These are phyloP conservation scores for Brachionus angularis DNA, from an alignment of 1,140 invertebrate species.

Conservation along the genomic window DNA sequence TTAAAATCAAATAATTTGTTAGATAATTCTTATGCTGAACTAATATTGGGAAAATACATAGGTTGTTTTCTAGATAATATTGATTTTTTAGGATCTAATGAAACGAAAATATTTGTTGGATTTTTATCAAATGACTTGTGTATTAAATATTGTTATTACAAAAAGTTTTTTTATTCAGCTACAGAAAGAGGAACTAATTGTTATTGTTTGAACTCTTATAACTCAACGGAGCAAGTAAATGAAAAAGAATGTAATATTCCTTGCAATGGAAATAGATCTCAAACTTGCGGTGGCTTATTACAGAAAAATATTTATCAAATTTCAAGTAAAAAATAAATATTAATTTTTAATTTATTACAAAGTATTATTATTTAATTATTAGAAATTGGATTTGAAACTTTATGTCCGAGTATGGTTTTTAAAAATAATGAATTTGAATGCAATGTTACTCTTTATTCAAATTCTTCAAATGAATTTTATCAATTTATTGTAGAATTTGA, in stretches of 20 bases:
- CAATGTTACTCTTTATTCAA: too few species aligned
- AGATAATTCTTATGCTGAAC: too few species aligned
- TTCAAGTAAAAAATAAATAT: not conserved
- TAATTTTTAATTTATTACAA: too few species aligned
- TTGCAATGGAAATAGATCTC: not conserved
- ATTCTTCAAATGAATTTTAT: too few species aligned
- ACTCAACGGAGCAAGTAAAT: not conserved
- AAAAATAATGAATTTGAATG: too few species aligned
- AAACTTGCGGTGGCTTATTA: constrained; percentile 13
- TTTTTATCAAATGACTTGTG: constrained; percentile 6
- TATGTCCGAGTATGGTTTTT: too few species aligned
- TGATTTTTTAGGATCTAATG: too few species aligned
- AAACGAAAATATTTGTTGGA: not conserved
- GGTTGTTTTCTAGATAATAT: not conserved
- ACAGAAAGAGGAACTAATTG: not conserved
- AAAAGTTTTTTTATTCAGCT: not conserved
- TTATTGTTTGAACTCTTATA: not conserved
- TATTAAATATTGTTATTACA: constrained; percentile 9
- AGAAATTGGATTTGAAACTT: too few species aligned
- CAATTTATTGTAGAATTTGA: too few species aligned
- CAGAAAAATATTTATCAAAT: not conserved
- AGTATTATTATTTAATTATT: too few species aligned
- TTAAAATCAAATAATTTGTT: too few species aligned
- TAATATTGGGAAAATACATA: not conserved
- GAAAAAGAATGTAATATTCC: not conserved